Evolutionary conservation across 2,113 vertebrate species (phyloP).

Genomic region (Circaetus gallicus): DNA sequence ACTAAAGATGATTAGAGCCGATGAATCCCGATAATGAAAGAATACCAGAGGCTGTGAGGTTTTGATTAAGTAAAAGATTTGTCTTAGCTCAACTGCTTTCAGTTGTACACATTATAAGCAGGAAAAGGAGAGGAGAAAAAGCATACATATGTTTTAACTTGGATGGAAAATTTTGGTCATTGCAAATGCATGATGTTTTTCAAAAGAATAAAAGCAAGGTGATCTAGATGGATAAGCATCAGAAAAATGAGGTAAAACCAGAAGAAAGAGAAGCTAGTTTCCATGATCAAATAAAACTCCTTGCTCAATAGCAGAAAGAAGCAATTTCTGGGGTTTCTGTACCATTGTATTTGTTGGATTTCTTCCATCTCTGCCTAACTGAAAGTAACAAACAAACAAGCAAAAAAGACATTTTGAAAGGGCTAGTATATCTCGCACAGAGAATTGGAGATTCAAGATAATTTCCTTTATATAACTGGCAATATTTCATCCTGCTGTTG

Average conservation of each 20-base stretch:
- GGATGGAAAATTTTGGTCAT: neutral
- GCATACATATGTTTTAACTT: neutral
- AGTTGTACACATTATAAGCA: constrained; percentile 38
- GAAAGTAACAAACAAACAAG: neutral
- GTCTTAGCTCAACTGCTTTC: constrained; percentile 57
- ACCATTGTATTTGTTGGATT: neutral
- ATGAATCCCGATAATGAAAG: constrained; percentile 70
- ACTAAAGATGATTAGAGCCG: constrained; percentile 60
- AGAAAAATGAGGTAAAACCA: neutral
- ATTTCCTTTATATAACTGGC: neutral
- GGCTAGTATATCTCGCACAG: neutral
- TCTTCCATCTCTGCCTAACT: neutral
- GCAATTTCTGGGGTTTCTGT: neutral
- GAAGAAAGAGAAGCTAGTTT: neutral
- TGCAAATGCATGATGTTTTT: neutral
- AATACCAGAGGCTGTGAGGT: constrained; percentile 63
- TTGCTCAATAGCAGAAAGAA: neutral
- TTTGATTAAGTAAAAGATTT: constrained; percentile 69
- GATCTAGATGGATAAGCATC: neutral
- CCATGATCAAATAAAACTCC: neutral
- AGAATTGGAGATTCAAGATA: neutral
- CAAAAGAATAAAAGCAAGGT: neutral
- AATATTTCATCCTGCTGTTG: neutral
- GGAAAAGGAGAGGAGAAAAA: neutral
- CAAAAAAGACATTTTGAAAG: neutral